Evolutionary conservation across 2,888 invertebrate species (phyloP).

Genomic region (Rhabditoides inermis): DNA sequence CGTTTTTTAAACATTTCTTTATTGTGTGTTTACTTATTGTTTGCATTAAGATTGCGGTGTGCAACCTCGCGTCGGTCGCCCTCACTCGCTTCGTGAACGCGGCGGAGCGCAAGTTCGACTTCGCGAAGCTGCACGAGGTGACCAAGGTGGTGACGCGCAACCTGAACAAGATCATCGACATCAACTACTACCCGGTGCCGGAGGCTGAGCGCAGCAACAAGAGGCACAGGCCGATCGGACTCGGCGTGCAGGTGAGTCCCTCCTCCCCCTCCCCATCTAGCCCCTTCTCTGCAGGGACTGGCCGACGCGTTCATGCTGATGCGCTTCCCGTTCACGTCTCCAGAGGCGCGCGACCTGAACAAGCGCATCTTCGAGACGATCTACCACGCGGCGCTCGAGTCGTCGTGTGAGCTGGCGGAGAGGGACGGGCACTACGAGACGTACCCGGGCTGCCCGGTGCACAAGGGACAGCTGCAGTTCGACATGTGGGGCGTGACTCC

Average conservation of each 20-base stretch:
- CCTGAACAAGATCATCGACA: constrained; percentile 89
- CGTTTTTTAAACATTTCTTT: neutral
- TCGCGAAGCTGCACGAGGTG: constrained; percentile 74
- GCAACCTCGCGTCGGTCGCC: constrained; percentile 93
- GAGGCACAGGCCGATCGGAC: constrained; percentile 66
- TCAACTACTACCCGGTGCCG: constrained; percentile 85
- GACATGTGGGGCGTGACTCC: constrained; percentile 87
- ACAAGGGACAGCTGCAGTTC: constrained; percentile 87
- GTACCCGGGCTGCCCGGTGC: constrained; percentile 81
- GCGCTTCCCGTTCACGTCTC: constrained; percentile 83
- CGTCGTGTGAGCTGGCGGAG: constrained; percentile 85
- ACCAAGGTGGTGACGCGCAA: constrained; percentile 70
- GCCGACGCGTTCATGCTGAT: constrained; percentile 91
- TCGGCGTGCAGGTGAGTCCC: constrained; percentile 72
- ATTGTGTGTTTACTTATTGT: neutral
- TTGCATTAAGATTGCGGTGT: constrained; percentile 80
- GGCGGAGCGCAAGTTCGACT: constrained; percentile 71
- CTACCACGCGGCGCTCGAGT: constrained; percentile 90
- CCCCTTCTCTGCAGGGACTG: constrained; percentile 61
- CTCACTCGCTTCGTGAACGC: constrained; percentile 80
- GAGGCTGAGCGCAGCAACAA: constrained; percentile 74
- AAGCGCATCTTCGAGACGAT: constrained; percentile 94
- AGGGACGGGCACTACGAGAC: constrained; percentile 74
- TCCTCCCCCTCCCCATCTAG: no score
- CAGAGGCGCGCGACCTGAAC: constrained; percentile 75